Conservation (phyloP, 1,140 invertebrate genomes). For the Hestina assimilis region DNA sequence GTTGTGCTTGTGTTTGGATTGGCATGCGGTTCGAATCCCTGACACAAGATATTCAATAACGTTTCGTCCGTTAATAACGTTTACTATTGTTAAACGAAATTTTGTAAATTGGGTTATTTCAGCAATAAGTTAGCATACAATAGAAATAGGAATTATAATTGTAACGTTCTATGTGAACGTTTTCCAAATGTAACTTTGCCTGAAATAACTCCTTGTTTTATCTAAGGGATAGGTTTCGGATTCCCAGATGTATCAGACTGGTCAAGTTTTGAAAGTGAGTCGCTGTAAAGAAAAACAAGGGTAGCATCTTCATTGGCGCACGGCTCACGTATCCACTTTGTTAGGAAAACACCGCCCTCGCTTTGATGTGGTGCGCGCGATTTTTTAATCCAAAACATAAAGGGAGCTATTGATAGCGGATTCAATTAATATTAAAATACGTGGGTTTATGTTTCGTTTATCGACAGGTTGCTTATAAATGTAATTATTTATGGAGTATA, state of each 20-base stretch:
- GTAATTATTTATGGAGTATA: too few species aligned
- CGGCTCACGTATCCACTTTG: slow-evolving; percentile 51
- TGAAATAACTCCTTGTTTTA: slow-evolving; percentile 11
- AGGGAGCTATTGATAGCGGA: slow-evolving; percentile 59
- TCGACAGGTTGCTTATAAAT: too few species aligned
- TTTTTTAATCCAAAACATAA: slow-evolving; percentile 54
- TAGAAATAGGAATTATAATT: neutral
- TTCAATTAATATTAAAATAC: slow-evolving; percentile 12
- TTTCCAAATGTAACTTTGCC: neutral
- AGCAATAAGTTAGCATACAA: too few species aligned
- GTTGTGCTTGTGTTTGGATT: too few species aligned
- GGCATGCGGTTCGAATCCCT: too few species aligned
- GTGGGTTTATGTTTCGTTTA: slow-evolving; percentile 10
- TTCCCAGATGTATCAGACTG: slow-evolving; percentile 33
- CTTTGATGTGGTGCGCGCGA: slow-evolving; percentile 44
- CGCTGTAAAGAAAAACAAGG: slow-evolving; percentile 50
- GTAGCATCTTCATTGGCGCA: slow-evolving; percentile 45
- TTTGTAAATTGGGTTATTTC: too few species aligned
- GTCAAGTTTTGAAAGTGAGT: slow-evolving; percentile 46
- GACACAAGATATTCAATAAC: too few species aligned
- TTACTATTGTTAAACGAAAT: too few species aligned
- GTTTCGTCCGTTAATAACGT: too few species aligned
- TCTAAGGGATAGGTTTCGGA: slow-evolving; percentile 15
- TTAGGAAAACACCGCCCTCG: slow-evolving; percentile 47
- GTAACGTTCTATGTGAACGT: neutral